phyloP scores from a whole-genome alignment of 2,888 invertebrate species.

The Alcis repandata region DNA sequence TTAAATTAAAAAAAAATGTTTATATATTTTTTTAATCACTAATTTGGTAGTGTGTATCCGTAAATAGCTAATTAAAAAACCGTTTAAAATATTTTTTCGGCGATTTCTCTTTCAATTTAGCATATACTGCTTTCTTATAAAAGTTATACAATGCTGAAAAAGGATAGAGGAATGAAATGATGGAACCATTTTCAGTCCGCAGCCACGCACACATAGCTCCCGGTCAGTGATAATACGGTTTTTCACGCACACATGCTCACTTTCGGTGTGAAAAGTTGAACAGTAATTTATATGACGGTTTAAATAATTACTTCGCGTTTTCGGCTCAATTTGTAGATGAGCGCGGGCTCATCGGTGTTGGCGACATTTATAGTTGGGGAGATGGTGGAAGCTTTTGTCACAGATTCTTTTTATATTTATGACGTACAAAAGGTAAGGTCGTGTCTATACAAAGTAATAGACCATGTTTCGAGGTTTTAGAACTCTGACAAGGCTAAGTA shows the following conservation, averaged over 20 bases:
- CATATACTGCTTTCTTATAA: conserved; percentile 63
- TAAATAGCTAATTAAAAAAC: neutral
- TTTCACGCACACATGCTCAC: conserved; percentile 62
- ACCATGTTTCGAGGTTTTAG: no score
- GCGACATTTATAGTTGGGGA: conserved; percentile 70
- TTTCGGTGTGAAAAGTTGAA: conserved; percentile 82
- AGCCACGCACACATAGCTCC: conserved; percentile 61
- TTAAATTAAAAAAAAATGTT: no score
- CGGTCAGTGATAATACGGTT: conserved; percentile 53
- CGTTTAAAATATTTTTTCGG: neutral
- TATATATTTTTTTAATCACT: no score
- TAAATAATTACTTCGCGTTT: conserved; percentile 86
- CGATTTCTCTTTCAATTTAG: conserved; percentile 18
- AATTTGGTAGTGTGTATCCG: no score
- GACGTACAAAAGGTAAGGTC: neutral
- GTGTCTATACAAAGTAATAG: no score
- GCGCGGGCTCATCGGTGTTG: conserved; percentile 68
- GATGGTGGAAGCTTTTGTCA: conserved; percentile 9
- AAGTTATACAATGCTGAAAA: conserved; percentile 81
- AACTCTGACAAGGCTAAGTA: neutral
- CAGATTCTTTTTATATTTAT: neutral
- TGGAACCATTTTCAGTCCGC: conserved; percentile 83
- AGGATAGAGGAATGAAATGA: conserved; percentile 82
- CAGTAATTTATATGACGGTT: conserved; percentile 87
- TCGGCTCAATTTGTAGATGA: conserved; percentile 86